Base-by-base conservation (phyloP, 2,113 vertebrate species). In the Vanacampus margaritifer region DNA sequence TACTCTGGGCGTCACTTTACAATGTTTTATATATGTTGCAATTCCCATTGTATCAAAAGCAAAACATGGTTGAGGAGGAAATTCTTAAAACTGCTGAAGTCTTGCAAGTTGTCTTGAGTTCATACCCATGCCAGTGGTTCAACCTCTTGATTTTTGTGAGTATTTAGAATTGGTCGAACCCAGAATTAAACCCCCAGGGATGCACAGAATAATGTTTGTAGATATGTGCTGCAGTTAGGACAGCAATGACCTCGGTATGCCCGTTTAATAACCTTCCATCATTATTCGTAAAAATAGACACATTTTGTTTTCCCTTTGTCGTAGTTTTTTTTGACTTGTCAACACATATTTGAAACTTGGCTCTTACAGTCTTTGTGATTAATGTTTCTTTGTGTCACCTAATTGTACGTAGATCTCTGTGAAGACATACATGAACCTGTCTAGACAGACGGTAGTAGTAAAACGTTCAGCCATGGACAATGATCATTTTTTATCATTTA, bases 401-500 rank as follows among this genome's bases (percentile, higher is more conserved):
- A 43, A 24, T 62, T 43, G 23, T 62, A 23, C 12, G 6, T 61
- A 13, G 11, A 23, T 39, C 60, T 43, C n/a, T 43, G 60, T 62
- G 39, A 62, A 43, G 58, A 62, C 59, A 24, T 7, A 43, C n/a
- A 24, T 14, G 3, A 62, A 43, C n/a, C 37, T 26, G 39, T 62
- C 37, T 19, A 16, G 28, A 56, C 51, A 24, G 36, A 56, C 19
- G 6, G 53, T 67, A 6, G 17, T 12, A 1, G 23, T 41, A 50
- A 46, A 1, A 32, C 14, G 32, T 57, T 57, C 7, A 57, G 26
- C 54, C 54, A 32, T 32, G 21, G 19, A 23, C 28, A 50, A n/a
- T 37, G 37, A 78, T 74, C 67, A 39, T 67, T 54, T 46, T 58
- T 56, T 41, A 24, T 48, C 57, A 43, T 35, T 24, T n/a, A 56